These are phyloP conservation scores for Macrocentrus cingulum DNA, from an alignment of 1,140 invertebrate genomes.

Conservation along the genomic window DNA sequence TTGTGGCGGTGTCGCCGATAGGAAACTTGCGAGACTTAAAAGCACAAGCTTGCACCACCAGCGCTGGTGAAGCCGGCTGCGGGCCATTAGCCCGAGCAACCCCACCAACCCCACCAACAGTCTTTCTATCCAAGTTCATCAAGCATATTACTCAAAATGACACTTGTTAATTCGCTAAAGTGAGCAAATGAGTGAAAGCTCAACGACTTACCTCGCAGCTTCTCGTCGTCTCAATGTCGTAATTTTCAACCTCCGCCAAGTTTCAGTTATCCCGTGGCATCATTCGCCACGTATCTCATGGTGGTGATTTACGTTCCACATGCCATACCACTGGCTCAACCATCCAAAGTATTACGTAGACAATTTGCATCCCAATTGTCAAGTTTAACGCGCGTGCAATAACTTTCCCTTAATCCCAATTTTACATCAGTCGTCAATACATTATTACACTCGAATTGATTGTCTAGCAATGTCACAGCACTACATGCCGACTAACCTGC, in stretches of 20 bases:
- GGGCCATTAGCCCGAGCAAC: slow-evolving; percentile 51
- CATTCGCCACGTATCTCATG: slow-evolving; percentile 13
- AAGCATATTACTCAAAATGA: no score
- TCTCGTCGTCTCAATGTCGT: slow-evolving; percentile 4
- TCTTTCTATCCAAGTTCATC: slow-evolving; percentile 1
- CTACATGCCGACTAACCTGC: no score
- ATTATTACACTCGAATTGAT: no score
- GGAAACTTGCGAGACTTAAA: slow-evolving; percentile 33
- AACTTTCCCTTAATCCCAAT: background rate
- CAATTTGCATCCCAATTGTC: background rate
- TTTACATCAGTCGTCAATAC: no score
- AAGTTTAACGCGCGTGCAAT: background rate
- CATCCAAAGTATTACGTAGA: background rate
- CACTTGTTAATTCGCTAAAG: no score
- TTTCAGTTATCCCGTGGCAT: slow-evolving; percentile 6
- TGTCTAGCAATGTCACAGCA: no score
- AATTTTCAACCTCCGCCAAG: slow-evolving; percentile 1
- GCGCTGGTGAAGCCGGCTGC: slow-evolving; percentile 48
- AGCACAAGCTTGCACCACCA: slow-evolving; percentile 54
- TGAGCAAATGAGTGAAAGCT: no score
- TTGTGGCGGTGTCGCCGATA: slow-evolving; percentile 33
- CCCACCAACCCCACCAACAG: slow-evolving; percentile 23
- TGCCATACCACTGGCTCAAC: slow-evolving; percentile 8
- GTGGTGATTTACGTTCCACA: slow-evolving; percentile 20
- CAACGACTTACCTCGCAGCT: slow-evolving; percentile 1